Percentiles rank a stretch among this genome's conserved stretches.
Conservation (phyloP, 2,888 invertebrate genomes). For the Polietes domitor region DNA sequence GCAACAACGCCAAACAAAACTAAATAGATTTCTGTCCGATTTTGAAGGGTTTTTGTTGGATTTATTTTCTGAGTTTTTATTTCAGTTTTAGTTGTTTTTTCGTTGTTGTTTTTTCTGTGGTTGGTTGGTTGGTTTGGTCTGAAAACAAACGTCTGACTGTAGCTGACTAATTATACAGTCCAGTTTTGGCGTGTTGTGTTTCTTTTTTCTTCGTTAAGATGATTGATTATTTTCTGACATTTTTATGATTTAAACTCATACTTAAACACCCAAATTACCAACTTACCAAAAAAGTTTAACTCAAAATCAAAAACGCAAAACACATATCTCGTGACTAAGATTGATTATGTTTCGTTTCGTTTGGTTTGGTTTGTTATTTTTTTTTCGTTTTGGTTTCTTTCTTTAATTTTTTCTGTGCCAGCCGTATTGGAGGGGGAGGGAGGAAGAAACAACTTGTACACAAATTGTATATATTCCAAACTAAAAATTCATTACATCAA, state of each 20-base stretch:
- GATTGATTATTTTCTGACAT: slow-evolving; percentile 60
- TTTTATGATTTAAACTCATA: slow-evolving; percentile 57
- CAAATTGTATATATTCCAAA: slow-evolving; percentile 13
- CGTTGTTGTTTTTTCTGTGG: background rate
- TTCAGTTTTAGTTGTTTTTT: too few species aligned
- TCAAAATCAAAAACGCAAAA: slow-evolving; percentile 31
- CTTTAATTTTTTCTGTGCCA: too few species aligned
- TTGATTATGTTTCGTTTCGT: slow-evolving; percentile 52
- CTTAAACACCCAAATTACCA: slow-evolving; percentile 60
- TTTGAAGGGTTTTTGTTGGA: slow-evolving; percentile 32
- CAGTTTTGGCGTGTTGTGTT: slow-evolving; percentile 16
- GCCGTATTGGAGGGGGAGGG: background rate
- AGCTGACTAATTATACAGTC: slow-evolving; percentile 47
- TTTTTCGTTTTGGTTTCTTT: too few species aligned
- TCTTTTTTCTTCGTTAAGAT: slow-evolving; percentile 24
- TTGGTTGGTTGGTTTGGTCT: background rate
- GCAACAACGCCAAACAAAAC: background rate
- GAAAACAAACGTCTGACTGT: slow-evolving; percentile 5
- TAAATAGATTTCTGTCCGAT: slow-evolving; percentile 12
- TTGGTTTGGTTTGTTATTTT: background rate
- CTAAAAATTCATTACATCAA: slow-evolving; percentile 54
- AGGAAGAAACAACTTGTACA: background rate
- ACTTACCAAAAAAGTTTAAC: slow-evolving; percentile 27
- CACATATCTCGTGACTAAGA: slow-evolving; percentile 54
- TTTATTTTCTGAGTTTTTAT: too few species aligned